Conservation (phyloP, 2,797 vertebrate genomes). For the Hephaestus fuliginosus region DNA sequence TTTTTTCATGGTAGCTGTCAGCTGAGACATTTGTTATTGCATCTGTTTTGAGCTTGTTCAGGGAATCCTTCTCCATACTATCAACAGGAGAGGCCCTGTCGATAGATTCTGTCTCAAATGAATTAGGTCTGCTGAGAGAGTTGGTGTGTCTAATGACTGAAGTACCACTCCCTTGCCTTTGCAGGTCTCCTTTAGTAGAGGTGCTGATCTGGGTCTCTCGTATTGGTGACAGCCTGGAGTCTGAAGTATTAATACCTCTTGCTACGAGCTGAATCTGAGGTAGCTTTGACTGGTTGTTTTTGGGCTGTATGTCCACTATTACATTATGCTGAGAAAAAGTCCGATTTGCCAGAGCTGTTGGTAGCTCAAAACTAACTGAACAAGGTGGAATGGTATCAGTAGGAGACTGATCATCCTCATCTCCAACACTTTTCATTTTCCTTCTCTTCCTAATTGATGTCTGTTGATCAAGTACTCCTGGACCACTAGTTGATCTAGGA, state of each 20-base stretch:
- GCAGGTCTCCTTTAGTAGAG: constrained; percentile 86
- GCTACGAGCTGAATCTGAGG: constrained; percentile 89
- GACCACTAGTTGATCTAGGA: constrained; percentile 83
- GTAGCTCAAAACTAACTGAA: constrained; percentile 86
- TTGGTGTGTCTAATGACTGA: constrained; percentile 99
- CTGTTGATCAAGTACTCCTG: constrained; percentile 91
- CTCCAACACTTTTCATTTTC: constrained; percentile 98
- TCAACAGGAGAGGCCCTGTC: constrained; percentile 89
- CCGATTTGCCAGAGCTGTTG: constrained; percentile 70
- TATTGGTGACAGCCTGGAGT: constrained; percentile 86
- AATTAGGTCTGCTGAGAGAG: constrained; percentile 93
- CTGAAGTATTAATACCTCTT: constrained; percentile 83
- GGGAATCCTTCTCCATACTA: constrained; percentile 85
- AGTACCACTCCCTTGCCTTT: constrained; percentile 94
- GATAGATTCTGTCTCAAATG: constrained; percentile 93
- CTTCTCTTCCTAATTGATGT: constrained; percentile 95
- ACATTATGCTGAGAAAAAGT: constrained; percentile 80
- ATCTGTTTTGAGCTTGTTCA: constrained; percentile 83
- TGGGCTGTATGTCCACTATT: constrained; percentile 84
- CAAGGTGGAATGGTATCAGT: constrained; percentile 87
- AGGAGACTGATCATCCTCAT: constrained; percentile 95
- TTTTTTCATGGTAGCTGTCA: constrained; percentile 78
- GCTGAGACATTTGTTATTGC: constrained; percentile 68
- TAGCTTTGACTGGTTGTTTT: constrained; percentile 84
- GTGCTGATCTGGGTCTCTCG: constrained; percentile 86